Percentiles rank a stretch among this genome's conserved stretches.
Conservation (phyloP, 2,113 vertebrate species). For the Ctenodactylus gundi region DNA sequence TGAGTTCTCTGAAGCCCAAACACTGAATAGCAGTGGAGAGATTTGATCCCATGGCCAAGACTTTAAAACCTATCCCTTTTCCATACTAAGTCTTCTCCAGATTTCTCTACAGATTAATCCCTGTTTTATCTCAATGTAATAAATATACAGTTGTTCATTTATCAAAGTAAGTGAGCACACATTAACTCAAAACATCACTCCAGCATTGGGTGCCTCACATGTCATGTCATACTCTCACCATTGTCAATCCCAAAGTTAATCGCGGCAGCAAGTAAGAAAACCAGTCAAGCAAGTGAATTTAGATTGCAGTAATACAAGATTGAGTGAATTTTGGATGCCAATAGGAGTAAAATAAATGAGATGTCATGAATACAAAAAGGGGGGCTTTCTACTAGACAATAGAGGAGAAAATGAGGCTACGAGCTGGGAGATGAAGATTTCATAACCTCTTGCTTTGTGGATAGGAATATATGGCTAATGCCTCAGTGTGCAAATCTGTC, state of each 20-base stretch:
- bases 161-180: neutral
- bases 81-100: neutral
- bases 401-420: neutral
- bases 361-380: neutral
- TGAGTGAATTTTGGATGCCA: neutral
- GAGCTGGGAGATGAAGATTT: neutral
- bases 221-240: neutral
- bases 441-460: neutral
- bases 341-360: constrained; percentile 23
- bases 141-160: neutral
- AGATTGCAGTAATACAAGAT: neutral
- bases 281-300: neutral
- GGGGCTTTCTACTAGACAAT: neutral
- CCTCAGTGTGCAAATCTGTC: neutral
- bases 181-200: neutral
- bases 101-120: neutral
- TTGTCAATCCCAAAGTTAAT: constrained; percentile 4
- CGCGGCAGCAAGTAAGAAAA: neutral
- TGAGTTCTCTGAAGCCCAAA: neutral
- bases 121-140: neutral
- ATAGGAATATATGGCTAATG: neutral
- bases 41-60: neutral
- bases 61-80: neutral
- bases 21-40: neutral
- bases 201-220: neutral